Percentiles rank a stretch among this genome's conserved stretches.
Evolutionary conservation across 2,888 invertebrate genomes (phyloP).

Genomic region (Lottia scabra): DNA sequence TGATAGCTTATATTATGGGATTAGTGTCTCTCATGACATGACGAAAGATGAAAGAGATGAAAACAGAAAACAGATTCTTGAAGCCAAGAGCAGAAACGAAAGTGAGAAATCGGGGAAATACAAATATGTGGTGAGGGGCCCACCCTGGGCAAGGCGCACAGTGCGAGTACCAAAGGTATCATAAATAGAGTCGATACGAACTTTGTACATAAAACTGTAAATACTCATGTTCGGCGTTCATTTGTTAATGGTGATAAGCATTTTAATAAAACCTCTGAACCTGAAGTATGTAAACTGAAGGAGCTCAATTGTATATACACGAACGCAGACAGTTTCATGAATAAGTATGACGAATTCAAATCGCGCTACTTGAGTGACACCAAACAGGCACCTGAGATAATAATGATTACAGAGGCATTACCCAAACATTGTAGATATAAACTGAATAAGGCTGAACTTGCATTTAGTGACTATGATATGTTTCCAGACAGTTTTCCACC

Average conservation of each 20-base stretch:
- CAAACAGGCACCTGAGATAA: not conserved
- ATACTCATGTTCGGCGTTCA: not conserved
- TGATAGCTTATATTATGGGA: not conserved
- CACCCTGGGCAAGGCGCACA: not conserved
- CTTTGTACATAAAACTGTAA: not conserved
- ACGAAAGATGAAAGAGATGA: not conserved
- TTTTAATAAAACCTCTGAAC: too few species aligned
- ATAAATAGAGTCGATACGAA: not conserved
- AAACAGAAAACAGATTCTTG: not conserved
- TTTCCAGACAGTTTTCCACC: not conserved
- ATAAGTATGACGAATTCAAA: not conserved
- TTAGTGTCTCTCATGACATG: not conserved
- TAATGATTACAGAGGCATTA: conserved; percentile 10
- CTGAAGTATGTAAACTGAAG: too few species aligned
- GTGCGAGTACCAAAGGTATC: not conserved
- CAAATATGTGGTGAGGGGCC: not conserved
- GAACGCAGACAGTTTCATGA: not conserved
- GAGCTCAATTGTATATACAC: not conserved
- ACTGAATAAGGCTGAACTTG: conserved; percentile 8
- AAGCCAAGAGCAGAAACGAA: not conserved
- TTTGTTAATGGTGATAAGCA: not conserved
- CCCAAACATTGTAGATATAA: conserved; percentile 8
- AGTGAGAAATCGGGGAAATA: not conserved
- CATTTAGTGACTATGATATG: conserved; percentile 8
- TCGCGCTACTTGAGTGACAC: not conserved